Evolutionary conservation across 1,140 invertebrate genomes (phyloP).

Genomic region (Drosophila hydei): DNA sequence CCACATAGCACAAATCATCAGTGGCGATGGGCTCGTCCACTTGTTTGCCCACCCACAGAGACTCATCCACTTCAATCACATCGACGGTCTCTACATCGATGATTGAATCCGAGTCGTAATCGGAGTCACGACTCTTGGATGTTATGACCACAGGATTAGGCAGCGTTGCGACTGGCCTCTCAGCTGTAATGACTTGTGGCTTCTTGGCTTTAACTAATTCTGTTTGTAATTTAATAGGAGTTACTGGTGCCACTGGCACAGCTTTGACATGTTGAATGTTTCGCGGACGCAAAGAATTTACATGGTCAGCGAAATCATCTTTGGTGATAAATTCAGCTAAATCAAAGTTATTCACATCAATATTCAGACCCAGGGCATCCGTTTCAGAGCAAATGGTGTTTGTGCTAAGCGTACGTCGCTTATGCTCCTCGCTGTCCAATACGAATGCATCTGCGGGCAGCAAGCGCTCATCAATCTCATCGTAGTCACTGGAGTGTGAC

Average conservation of each 20-base stretch:
- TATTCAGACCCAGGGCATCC: constrained; percentile 67
- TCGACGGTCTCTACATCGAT: constrained; percentile 83
- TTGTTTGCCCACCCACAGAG: constrained; percentile 14
- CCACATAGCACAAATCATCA: constrained; percentile 67
- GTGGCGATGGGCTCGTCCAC: background rate
- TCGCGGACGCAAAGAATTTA: constrained; percentile 35
- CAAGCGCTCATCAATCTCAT: constrained; percentile 45
- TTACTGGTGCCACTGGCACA: background rate
- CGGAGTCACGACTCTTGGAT: constrained; percentile 57
- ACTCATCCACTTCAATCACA: constrained; percentile 59
- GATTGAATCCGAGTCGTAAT: constrained; percentile 75
- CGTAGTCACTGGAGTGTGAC: constrained; percentile 80
- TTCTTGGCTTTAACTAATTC: background rate
- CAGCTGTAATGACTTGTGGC: background rate
- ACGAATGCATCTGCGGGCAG: constrained; percentile 12
- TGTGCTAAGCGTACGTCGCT: constrained; percentile 69
- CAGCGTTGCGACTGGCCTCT: background rate
- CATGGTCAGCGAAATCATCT: constrained; percentile 70
- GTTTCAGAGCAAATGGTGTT: constrained; percentile 67
- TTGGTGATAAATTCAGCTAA: constrained; percentile 82
- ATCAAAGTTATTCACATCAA: constrained; percentile 80
- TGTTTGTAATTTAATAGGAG: background rate
- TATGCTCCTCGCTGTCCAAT: constrained; percentile 40
- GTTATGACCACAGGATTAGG: constrained; percentile 25
- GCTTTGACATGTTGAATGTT: constrained; percentile 3